Evolutionary conservation across 2,113 vertebrate species (phyloP).

Genomic region (Brachyhypopomus gauderio): DNA sequence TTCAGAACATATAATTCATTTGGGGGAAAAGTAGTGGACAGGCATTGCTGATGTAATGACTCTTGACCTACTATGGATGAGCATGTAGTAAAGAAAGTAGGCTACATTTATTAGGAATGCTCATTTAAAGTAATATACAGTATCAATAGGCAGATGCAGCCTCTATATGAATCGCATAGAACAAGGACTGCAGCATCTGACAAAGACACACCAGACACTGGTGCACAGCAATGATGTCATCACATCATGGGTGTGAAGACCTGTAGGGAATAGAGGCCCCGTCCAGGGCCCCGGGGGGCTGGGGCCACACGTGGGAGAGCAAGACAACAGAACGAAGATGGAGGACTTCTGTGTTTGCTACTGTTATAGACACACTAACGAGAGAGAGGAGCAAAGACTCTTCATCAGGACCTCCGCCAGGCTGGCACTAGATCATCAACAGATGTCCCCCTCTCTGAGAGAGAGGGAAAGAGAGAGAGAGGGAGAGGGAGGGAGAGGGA

Average conservation of each 20-base stretch:
- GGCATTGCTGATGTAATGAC: too few species aligned
- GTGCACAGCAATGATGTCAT: slow-evolving; percentile 28
- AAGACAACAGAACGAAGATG: slow-evolving; percentile 17
- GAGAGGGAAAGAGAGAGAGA: slow-evolving; percentile 20
- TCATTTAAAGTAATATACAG: too few species aligned
- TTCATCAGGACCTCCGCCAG: slow-evolving; percentile 25
- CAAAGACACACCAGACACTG: not conserved
- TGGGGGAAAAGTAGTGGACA: too few species aligned
- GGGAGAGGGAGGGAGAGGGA: slow-evolving; percentile 10
- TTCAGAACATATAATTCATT: too few species aligned
- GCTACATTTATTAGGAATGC: too few species aligned
- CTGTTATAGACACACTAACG: slow-evolving; percentile 40
- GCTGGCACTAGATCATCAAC: slow-evolving; percentile 51
- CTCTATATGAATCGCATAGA: not conserved
- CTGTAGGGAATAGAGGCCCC: not conserved
- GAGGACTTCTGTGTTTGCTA: slow-evolving; percentile 18
- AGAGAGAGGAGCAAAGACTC: slow-evolving; percentile 19
- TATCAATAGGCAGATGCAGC: not conserved
- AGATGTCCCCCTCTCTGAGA: slow-evolving; percentile 49
- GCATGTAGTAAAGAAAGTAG: too few species aligned
- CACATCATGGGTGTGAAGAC: slow-evolving; percentile 8
- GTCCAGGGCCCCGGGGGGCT: not conserved
- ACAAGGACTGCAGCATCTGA: not conserved
- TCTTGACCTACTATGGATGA: too few species aligned
- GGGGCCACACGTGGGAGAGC: not conserved